Percentiles rank a stretch among this genome's conserved stretches.
phyloP scores from a whole-genome alignment of 2,888 invertebrate species.

The Drosophila acutilabella region DNA sequence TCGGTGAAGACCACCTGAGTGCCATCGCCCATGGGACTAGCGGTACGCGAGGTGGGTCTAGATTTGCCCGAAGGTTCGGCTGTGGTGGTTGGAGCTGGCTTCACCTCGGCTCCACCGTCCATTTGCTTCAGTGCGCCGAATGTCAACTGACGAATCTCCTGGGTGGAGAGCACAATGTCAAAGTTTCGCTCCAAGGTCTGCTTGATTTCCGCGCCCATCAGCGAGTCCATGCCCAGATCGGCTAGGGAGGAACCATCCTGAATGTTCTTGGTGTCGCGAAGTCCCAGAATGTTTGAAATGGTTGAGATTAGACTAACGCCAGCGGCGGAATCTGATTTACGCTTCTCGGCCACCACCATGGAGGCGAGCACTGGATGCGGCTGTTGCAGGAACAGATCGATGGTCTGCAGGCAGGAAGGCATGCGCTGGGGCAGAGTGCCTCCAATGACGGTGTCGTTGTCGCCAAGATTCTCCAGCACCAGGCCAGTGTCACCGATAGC shows the following conservation, averaged over 20 bases:
- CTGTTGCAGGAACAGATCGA: conserved; percentile 96
- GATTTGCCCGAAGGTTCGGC: conserved; percentile 40
- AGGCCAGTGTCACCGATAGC: conserved; percentile 99
- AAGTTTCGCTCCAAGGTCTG: conserved; percentile 97
- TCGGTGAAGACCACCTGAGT: conserved; percentile 87
- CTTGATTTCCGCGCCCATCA: conserved; percentile 99
- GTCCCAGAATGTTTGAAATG: conserved; percentile 94
- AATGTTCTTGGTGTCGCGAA: conserved; percentile 93
- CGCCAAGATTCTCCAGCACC: conserved; percentile 94
- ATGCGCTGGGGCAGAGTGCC: conserved; percentile 98
- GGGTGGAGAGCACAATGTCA: conserved; percentile 95
- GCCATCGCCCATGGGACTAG: conserved; percentile 85
- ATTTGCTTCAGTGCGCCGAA: conserved; percentile 90
- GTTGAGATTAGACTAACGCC: conserved; percentile 90
- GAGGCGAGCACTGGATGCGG: conserved; percentile 92
- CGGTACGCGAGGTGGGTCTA: conserved; percentile 59
- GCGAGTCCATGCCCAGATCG: conserved; percentile 98
- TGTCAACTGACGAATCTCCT: conserved; percentile 94
- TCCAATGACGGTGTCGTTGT: conserved; percentile 95
- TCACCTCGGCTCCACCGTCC: conserved; percentile 74
- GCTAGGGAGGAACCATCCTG: conserved; percentile 92
- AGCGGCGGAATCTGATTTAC: conserved; percentile 87
- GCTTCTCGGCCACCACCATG: conserved; percentile 95
- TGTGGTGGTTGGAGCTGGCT: conserved; percentile 29
- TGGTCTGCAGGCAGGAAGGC: conserved; percentile 94